These are phyloP conservation scores for Okapia johnstoni DNA, from an alignment of 2,113 vertebrate species.

Conservation along the genomic window DNA sequence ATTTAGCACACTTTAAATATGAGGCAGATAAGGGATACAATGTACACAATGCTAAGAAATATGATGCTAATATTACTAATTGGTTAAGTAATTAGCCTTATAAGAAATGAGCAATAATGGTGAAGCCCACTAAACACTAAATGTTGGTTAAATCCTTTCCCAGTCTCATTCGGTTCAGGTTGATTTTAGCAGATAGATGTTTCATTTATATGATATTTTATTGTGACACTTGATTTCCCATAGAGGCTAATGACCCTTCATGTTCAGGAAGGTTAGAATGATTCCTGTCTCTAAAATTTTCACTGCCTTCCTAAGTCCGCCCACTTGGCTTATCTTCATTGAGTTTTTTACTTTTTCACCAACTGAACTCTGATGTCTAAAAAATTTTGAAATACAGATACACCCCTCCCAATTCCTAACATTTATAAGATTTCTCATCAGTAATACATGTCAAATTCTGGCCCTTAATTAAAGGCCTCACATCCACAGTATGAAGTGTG, in stretches of 20 bases:
- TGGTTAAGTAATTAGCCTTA: not conserved
- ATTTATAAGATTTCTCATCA: not conserved
- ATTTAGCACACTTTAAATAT: not conserved
- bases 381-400: conserved; percentile 7
- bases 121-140: not conserved
- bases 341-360: not conserved
- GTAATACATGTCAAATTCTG: not conserved
- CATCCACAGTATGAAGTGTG: not conserved
- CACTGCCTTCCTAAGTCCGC: not conserved
- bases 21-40: not conserved
- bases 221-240: not conserved
- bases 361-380: not conserved
- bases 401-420: not conserved
- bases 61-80: not conserved
- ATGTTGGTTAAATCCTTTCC: not conserved
- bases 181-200: not conserved
- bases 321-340: not conserved
- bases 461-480: not conserved
- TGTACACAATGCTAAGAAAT: not conserved
- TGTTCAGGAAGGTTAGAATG: not conserved
- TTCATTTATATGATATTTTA: not conserved
- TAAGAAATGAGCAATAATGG: not conserved
- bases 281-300: not conserved
- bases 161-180: not conserved
- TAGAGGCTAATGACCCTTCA: not conserved